phyloP scores from a whole-genome alignment of 2,797 vertebrate genomes.

The Serranus cabrilla region DNA sequence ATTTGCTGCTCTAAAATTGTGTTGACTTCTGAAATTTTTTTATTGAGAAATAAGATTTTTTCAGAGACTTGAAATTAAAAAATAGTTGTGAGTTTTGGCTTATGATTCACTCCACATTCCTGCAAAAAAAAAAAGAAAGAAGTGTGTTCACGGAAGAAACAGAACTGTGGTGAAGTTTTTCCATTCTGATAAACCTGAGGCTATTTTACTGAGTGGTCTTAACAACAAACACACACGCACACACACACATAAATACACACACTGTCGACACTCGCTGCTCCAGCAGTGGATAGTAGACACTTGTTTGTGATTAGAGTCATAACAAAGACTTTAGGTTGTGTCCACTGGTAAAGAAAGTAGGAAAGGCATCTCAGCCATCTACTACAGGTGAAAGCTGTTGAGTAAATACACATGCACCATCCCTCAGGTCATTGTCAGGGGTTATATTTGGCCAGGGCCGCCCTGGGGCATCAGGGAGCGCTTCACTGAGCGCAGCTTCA shows the following conservation, averaged over 20 bases:
- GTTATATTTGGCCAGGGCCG: too few species aligned
- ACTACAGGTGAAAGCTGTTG: constrained; percentile 46
- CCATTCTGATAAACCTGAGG: constrained; percentile 3
- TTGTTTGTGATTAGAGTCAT: constrained; percentile 60
- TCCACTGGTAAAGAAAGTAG: constrained; percentile 9
- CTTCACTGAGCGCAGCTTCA: too few species aligned
- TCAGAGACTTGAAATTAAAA: too few species aligned
- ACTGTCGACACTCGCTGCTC: background rate
- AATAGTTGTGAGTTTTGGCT: too few species aligned
- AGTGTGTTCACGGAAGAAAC: too few species aligned
- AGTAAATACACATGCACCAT: constrained; percentile 29
- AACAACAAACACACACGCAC: constrained; percentile 6
- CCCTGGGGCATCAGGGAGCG: too few species aligned
- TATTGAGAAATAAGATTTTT: too few species aligned
- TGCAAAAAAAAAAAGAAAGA: too few species aligned
- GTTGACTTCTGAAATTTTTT: background rate
- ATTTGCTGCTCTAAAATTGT: background rate
- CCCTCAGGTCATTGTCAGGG: background rate
- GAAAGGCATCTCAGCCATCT: constrained; percentile 31
- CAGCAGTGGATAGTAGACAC: constrained; percentile 41
- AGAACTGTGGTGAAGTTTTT: background rate
- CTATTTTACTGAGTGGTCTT: background rate
- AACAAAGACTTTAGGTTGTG: constrained; percentile 57
- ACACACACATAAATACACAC: background rate
- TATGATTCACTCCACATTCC: too few species aligned